These are phyloP conservation scores for Epizoanthus rinbou DNA, from an alignment of 92 coral and sea anemone genomes.

Conservation along the genomic window DNA sequence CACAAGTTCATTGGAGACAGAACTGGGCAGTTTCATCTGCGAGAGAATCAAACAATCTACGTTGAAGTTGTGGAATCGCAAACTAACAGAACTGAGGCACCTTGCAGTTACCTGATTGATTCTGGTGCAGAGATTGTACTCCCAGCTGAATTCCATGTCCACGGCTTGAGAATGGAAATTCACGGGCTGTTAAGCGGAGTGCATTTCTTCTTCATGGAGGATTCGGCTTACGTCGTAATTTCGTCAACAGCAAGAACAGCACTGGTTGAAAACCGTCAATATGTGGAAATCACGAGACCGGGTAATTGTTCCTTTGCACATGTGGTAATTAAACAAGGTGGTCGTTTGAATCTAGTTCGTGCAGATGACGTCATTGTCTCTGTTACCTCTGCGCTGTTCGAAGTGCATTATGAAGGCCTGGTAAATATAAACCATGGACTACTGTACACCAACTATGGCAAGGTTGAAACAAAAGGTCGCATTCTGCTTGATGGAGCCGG, in stretches of 20 bases:
- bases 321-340: slow-evolving; percentile 65
- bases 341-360: slow-evolving; percentile 58
- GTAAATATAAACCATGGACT: slow-evolving; percentile 64
- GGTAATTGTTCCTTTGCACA: slow-evolving; percentile 69
- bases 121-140: slow-evolving; percentile 64
- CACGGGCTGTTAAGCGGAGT: slow-evolving; percentile 68
- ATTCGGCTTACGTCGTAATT: slow-evolving; percentile 48
- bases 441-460: slow-evolving; percentile 60
- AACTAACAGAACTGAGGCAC: slow-evolving; percentile 69
- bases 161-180: slow-evolving; percentile 62
- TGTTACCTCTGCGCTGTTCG: slow-evolving; percentile 68
- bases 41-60: slow-evolving; percentile 56
- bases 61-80: slow-evolving; percentile 69
- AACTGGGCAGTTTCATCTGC: slow-evolving; percentile 67
- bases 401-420: slow-evolving; percentile 61
- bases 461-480: slow-evolving; percentile 61
- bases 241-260: slow-evolving; percentile 73
- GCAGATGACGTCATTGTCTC: slow-evolving; percentile 53
- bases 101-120: slow-evolving; percentile 69
- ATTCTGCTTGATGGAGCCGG: slow-evolving; percentile 63
- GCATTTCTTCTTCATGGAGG: slow-evolving; percentile 63
- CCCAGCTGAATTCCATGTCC: slow-evolving; percentile 71
- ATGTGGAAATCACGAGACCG: slow-evolving; percentile 62
- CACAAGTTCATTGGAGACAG: slow-evolving; percentile 71
- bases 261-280: slow-evolving; percentile 66